Evolutionary conservation across 2,113 vertebrate species (phyloP).

Genomic region (Geococcyx californianus): DNA sequence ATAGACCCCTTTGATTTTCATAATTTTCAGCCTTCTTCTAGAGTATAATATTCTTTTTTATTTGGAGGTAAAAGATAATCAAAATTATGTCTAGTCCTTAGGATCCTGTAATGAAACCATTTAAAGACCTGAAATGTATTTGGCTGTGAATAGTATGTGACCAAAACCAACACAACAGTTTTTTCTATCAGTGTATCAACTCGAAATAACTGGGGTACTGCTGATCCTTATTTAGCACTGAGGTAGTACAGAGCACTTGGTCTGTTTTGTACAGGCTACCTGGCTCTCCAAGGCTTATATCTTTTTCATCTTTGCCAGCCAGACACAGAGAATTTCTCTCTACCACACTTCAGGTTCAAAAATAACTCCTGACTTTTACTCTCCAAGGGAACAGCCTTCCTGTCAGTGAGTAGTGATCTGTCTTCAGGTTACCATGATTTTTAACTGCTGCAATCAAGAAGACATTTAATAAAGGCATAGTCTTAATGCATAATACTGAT

Average conservation of each 20-base stretch:
- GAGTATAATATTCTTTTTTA: not conserved
- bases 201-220: not conserved
- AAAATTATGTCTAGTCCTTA: not conserved
- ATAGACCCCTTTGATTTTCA: not conserved
- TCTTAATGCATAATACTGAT: not conserved
- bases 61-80: not conserved
- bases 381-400: not conserved
- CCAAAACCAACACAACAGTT: not conserved
- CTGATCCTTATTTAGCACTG: not conserved
- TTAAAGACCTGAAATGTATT: not conserved
- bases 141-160: not conserved
- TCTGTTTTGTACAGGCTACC: not conserved
- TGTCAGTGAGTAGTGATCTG: not conserved
- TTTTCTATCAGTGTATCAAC: not conserved
- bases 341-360: not conserved
- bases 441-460: not conserved
- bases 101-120: not conserved
- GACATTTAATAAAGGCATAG: not conserved
- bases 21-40: not conserved
- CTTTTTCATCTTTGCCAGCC: not conserved
- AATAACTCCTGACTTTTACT: not conserved
- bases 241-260: not conserved
- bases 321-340: not conserved
- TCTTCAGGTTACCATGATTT: not conserved
- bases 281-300: not conserved